Conservation (phyloP, 2,797 vertebrate species). For the Ctenosaura bakeri region DNA sequence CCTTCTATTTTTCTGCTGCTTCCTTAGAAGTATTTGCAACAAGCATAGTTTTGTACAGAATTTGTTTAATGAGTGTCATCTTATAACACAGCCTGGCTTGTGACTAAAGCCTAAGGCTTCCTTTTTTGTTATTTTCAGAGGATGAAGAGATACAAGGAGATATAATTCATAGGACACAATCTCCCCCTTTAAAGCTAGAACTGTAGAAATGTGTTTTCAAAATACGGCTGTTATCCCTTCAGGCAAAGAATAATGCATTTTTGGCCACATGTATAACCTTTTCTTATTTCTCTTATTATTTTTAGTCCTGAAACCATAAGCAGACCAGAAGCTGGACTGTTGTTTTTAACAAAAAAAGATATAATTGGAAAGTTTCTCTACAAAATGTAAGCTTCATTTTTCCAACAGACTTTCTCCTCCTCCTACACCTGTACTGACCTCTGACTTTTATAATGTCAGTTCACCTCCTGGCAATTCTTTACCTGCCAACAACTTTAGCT, state of each 20-base stretch:
- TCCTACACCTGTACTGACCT: conserved; percentile 41
- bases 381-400: conserved; percentile 63
- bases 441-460: conserved; percentile 64
- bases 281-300: conserved; percentile 53
- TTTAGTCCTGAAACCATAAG: conserved; percentile 51
- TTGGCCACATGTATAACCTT: conserved; percentile 50
- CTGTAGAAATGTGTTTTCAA: conserved; percentile 14
- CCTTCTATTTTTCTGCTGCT: conserved; percentile 27
- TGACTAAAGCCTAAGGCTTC: conserved; percentile 30
- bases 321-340: conserved; percentile 31
- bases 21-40: conserved; percentile 12
- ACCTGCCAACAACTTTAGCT: conserved; percentile 62
- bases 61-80: conserved; percentile 24
- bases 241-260: conserved; percentile 38
- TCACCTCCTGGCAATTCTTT: conserved; percentile 61
- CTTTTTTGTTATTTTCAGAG: conserved; percentile 38
- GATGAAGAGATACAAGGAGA: conserved; percentile 17
- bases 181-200: conserved; percentile 32
- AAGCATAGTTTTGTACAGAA: conserved; percentile 23
- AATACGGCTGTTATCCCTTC: conserved; percentile 22
- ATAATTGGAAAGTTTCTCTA: conserved; percentile 50
- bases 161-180: conserved; percentile 33
- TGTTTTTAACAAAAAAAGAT: conserved; percentile 55
- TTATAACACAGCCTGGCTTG: conserved; percentile 41
- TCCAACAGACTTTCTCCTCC: conserved; percentile 43